A percentile compares a stretch with the other conserved stretches of the same genome.
Evolutionary conservation across 2,113 vertebrate species (phyloP).

Genomic region (Mus musculus): GRCm39 chr8:92596001-92596500

Average conservation of each 20-base stretch:
- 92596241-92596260: too few species aligned
- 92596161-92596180: background rate
- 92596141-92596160: background rate
- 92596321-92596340: background rate
- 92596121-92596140: background rate
- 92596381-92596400: background rate
- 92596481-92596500: background rate
- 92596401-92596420: background rate
- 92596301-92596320: constrained; percentile 29
- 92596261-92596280: background rate
- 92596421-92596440: background rate
- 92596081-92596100: background rate
- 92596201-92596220: background rate
- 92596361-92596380: background rate
- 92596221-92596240: background rate
- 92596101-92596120: background rate
- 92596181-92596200: background rate
- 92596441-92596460: background rate
- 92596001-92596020: background rate
- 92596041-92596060: background rate
- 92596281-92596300: background rate
- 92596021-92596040: background rate
- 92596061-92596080: background rate
- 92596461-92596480: background rate
- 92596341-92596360: background rate